These are phyloP conservation scores for Ifrita kowaldi DNA, from an alignment of 2,113 vertebrate species.

Conservation along the genomic window DNA sequence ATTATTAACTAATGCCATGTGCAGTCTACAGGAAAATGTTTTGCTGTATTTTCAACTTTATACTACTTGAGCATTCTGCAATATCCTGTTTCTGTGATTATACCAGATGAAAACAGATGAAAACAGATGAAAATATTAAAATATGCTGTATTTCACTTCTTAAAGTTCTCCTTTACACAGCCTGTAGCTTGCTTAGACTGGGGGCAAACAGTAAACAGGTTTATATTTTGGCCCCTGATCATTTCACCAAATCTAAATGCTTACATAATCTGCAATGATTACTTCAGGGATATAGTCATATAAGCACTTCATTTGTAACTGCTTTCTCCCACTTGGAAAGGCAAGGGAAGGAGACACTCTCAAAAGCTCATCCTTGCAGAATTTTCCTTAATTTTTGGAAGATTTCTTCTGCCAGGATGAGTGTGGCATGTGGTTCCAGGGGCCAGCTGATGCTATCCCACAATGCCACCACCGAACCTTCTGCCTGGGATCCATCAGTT, in stretches of 20 bases:
- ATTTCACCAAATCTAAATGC: neutral
- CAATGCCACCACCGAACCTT: neutral
- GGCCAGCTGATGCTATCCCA: neutral
- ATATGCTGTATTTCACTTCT: neutral
- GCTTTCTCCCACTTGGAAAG: neutral
- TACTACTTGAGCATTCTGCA: neutral
- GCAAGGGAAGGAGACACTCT: neutral
- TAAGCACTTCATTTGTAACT: neutral
- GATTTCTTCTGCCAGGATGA: neutral
- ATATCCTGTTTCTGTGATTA: neutral
- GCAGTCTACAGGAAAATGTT: neutral
- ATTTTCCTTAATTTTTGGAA: neutral
- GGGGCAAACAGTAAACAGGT: neutral
- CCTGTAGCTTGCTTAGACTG: neutral
- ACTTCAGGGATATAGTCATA: neutral
- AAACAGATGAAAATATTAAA: neutral
- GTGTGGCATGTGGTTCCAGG: accelerated
- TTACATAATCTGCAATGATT: neutral
- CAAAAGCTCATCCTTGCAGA: neutral
- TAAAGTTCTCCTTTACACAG: neutral
- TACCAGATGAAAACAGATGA: neutral
- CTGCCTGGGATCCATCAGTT: neutral
- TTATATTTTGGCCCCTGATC: neutral
- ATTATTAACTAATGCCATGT: neutral
- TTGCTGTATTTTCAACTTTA: neutral